A percentile compares a stretch with the other conserved stretches of the same genome.
phyloP scores from a whole-genome alignment of 2,888 invertebrate species.

The Calliopum simillimum region DNA sequence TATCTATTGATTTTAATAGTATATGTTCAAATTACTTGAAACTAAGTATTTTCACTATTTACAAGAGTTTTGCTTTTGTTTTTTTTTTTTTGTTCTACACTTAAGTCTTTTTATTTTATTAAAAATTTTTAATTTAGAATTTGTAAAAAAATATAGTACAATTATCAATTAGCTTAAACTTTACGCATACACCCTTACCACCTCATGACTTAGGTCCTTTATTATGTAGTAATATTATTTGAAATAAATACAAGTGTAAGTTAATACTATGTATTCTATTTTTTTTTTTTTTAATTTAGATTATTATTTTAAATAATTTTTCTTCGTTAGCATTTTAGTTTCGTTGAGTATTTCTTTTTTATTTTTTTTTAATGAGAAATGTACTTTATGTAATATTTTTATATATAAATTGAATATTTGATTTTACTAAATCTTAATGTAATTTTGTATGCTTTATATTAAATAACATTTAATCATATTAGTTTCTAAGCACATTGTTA shows the following conservation, averaged over 20 bases:
- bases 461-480: too few species aligned
- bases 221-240: too few species aligned
- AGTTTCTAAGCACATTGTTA: too few species aligned
- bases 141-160: slow-evolving; percentile 23
- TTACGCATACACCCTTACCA: too few species aligned
- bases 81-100: background rate
- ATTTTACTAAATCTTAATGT: background rate
- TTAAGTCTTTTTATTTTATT: slow-evolving; percentile 2
- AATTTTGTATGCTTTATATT: slow-evolving; percentile 7
- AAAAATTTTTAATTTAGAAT: slow-evolving; percentile 12
- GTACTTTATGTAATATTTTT: background rate
- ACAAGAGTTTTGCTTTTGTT: background rate
- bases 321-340: too few species aligned
- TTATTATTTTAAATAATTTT: background rate
- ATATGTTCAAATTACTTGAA: too few species aligned
- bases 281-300: background rate
- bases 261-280: background rate
- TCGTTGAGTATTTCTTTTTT: too few species aligned
- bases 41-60: background rate
- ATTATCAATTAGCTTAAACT: too few species aligned
- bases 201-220: too few species aligned
- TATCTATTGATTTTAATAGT: slow-evolving; percentile 2
- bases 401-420: slow-evolving; percentile 21
- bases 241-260: too few species aligned
- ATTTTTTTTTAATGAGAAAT: too few species aligned